Percentiles rank a stretch among this genome's conserved stretches.
phyloP scores from a whole-genome alignment of 2,888 invertebrate genomes.

The Caenorhabditis sp. region DNA sequence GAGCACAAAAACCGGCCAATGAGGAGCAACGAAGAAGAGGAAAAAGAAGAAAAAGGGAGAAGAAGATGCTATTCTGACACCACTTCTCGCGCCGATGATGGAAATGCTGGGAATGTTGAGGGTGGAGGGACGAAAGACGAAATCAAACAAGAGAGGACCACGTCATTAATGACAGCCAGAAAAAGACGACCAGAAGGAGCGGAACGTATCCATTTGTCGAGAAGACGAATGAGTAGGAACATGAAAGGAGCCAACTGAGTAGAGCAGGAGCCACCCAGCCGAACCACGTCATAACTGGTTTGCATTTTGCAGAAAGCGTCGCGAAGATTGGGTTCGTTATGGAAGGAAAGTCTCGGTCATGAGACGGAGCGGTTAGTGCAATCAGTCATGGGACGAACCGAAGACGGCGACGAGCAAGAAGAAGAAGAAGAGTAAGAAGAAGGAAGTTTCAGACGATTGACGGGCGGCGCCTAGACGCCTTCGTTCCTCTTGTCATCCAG shows the following conservation, averaged over 20 bases:
- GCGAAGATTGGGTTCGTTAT: slow-evolving; percentile 20
- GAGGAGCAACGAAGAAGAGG: slow-evolving; percentile 19
- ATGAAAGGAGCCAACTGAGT: too few relatives aligned
- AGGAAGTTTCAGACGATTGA: slow-evolving; percentile 6
- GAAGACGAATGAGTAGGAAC: too few relatives aligned
- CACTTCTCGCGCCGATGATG: slow-evolving; percentile 40
- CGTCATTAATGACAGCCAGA: not conserved
- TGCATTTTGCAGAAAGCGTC: not conserved
- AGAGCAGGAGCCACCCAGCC: not conserved
- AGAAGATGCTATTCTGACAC: slow-evolving; percentile 29
- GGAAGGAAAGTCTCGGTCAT: too few relatives aligned
- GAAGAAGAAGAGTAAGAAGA: slow-evolving; percentile 1
- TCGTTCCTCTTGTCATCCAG: slow-evolving; percentile 9
- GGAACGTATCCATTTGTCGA: too few relatives aligned
- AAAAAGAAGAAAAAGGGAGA: slow-evolving; percentile 3
- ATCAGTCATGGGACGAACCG: slow-evolving; percentile 3
- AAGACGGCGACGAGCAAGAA: not conserved
- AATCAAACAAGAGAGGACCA: not conserved
- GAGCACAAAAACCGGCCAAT: slow-evolving; percentile 48
- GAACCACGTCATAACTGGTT: slow-evolving; percentile 9
- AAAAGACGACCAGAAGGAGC: too few relatives aligned
- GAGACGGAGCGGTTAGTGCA: too few relatives aligned
- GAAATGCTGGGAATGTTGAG: slow-evolving; percentile 3
- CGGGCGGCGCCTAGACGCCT: not conserved
- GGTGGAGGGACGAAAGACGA: not conserved